phyloP scores from a whole-genome alignment of 2,113 vertebrate species.

The Pipa parva region DNA sequence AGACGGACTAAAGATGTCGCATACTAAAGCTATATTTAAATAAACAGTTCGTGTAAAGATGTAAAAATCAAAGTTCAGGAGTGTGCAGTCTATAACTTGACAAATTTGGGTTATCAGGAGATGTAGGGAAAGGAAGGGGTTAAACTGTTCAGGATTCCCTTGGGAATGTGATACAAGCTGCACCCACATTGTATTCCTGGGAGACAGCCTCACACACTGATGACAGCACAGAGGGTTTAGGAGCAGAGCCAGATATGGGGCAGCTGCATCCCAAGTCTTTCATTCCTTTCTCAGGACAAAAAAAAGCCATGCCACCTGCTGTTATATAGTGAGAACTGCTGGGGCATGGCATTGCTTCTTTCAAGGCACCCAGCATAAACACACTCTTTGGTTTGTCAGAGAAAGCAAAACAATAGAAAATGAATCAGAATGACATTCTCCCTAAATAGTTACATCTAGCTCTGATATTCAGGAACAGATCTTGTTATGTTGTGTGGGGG shows the following conservation, averaged over 20 bases:
- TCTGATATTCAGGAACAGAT: not conserved
- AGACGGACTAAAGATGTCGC: too few species aligned
- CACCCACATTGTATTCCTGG: constrained; percentile 35
- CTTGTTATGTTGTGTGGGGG: too few species aligned
- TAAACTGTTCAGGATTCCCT: constrained; percentile 2
- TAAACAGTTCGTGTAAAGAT: too few species aligned
- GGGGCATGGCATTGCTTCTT: constrained; percentile 31
- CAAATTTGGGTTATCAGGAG: too few species aligned
- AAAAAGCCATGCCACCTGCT: constrained; percentile 53
- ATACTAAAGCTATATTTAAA: too few species aligned
- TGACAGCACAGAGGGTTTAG: constrained; percentile 29
- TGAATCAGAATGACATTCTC: constrained; percentile 14
- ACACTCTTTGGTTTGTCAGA: constrained; percentile 24
- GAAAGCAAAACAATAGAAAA: constrained; percentile 31
- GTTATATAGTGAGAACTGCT: constrained; percentile 16
- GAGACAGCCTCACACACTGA: constrained; percentile 9
- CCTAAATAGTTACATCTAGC: constrained; percentile 17
- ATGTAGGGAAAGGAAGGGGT: constrained; percentile 30
- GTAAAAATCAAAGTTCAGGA: too few species aligned
- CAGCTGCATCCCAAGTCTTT: constrained; percentile 29
- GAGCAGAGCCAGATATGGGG: constrained; percentile 35
- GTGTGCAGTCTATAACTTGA: not conserved
- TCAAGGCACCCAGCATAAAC: constrained; percentile 30
- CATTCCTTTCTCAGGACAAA: constrained; percentile 44
- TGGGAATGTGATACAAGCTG: constrained; percentile 29